Evolutionary conservation across 2,113 vertebrate species (phyloP), one percentile per base, ranked within the genome.

Genomic region (Tragelaphus imberbis): DNA sequence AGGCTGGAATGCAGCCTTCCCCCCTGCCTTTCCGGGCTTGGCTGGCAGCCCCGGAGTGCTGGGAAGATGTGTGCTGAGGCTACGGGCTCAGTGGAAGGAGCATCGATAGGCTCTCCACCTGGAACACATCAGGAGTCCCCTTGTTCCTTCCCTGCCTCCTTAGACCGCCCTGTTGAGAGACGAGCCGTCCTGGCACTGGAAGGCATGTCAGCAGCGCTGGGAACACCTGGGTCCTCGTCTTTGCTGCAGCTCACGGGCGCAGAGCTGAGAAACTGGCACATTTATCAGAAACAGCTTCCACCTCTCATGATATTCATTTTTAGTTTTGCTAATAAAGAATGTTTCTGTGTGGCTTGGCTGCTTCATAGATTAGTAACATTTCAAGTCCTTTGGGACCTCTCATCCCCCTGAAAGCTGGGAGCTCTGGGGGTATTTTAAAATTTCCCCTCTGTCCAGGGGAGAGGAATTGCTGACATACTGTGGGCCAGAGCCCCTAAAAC

Each of bases 81-180:
- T 30, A 1, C 10, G 0, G 0, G 27, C 63, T 33, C 53, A 19
- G n/a, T 16, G 40, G 51, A 59, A 28, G 51, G 33, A 53, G 51
- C 56, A 33, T 91, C 40, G 30, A 7, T 17, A 30, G 55, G 30
- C 44, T 68, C 1, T 59, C 71, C 61, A 47, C 47, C 1, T 27
- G 58, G 91, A 84, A 14, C 17, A 12, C 19, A 15, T 61, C 59
- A n/a, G 40, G 11, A 4, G 15, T 21, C n/a, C 55, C 53, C 49
- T 68, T 86, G 88, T 44, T 55, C 28, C 61, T 23, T 21, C 30
- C 23, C 49, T 36, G 40, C 47, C 80, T 88, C 84, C 58, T 17
- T 14, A 14, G 59, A 44, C 27, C 14, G 19, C 40, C 33, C 5
- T 23, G 58, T 71, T 68, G 85, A 85, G 71, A 93, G 63, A 91